Evolutionary conservation across 2,797 vertebrate species (phyloP).

Genomic region (Eutrigla gurnardus): DNA sequence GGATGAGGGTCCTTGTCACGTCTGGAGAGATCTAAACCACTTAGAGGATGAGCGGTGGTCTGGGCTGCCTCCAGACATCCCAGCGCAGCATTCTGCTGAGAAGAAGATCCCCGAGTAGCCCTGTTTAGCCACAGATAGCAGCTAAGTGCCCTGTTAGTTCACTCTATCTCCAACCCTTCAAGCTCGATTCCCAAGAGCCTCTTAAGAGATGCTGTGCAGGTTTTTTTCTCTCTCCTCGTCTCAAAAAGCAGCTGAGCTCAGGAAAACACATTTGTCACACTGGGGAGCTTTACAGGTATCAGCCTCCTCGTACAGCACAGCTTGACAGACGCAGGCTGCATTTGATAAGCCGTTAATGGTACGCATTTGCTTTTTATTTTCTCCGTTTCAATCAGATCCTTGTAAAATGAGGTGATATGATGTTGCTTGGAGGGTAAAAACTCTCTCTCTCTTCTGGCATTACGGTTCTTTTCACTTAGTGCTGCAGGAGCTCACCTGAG

Average conservation of each 20-base stretch:
- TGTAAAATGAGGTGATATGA: neutral
- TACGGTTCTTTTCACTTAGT: no score
- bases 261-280: conserved; percentile 72
- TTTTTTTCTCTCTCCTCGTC: neutral
- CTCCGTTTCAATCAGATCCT: neutral
- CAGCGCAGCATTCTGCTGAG: conserved; percentile 58
- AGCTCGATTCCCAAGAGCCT: conserved; percentile 62
- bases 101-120: conserved; percentile 43
- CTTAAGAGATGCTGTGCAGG: conserved; percentile 59
- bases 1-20: conserved; percentile 48
- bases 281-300: conserved; percentile 53
- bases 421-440: conserved; percentile 29
- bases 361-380: conserved; percentile 13
- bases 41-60: conserved; percentile 64
- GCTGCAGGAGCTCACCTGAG: conserved; percentile 15
- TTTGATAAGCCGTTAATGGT: conserved; percentile 15
- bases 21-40: conserved; percentile 53
- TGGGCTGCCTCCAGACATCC: conserved; percentile 61
- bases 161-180: conserved; percentile 64
- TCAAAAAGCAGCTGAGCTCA: conserved; percentile 68
- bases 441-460: neutral
- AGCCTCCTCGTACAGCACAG: neutral
- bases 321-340: conserved; percentile 19
- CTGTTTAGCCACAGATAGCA: conserved; percentile 71
- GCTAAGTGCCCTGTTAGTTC: conserved; percentile 74